These are phyloP conservation scores for Scolopax rusticola DNA, from an alignment of 2,797 vertebrate genomes.

Conservation along the genomic window DNA sequence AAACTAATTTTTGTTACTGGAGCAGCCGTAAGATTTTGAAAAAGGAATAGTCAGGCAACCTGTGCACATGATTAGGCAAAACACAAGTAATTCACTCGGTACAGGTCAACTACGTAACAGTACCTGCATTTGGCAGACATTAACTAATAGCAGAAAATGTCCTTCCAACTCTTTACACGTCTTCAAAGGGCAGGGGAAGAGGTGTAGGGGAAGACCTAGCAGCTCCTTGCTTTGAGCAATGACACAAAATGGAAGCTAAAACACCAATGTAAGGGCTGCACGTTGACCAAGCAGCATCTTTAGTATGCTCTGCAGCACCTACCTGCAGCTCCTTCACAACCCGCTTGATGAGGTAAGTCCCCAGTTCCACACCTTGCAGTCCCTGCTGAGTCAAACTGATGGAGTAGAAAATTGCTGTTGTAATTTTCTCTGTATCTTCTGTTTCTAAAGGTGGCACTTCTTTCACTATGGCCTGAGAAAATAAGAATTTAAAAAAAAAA, in stretches of 20 bases:
- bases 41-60: neutral
- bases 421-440: constrained; percentile 87
- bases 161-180: neutral
- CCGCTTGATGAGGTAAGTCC: constrained; percentile 93
- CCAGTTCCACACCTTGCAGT: constrained; percentile 95
- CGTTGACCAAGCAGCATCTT: neutral
- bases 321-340: constrained; percentile 96
- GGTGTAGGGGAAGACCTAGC: neutral
- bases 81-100: neutral
- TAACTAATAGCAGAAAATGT: neutral
- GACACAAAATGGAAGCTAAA: neutral
- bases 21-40: neutral
- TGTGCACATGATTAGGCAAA: neutral
- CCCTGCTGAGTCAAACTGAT: constrained; percentile 94
- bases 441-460: constrained; percentile 83
- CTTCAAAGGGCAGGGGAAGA: neutral
- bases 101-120: neutral
- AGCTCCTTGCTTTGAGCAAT: neutral
- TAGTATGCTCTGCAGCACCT: neutral
- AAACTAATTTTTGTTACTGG: neutral
- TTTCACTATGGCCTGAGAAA: constrained; percentile 89
- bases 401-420: constrained; percentile 93
- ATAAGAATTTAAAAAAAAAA: neutral
- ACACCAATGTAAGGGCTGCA: neutral
- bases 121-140: neutral